phyloP scores from a whole-genome alignment of 2,888 invertebrate species.

The Ferrisia virgata region DNA sequence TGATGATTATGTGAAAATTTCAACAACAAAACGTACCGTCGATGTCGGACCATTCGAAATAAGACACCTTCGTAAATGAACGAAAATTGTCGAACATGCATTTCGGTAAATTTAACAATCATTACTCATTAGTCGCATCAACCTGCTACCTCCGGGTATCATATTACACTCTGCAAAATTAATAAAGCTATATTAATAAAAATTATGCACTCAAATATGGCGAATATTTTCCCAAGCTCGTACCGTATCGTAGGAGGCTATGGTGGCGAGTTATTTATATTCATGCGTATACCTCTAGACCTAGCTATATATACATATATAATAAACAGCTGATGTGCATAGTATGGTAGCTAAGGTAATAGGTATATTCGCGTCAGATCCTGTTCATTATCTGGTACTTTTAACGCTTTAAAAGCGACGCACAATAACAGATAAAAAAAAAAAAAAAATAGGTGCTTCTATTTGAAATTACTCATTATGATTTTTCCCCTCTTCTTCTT shows the following conservation, averaged over 20 bases:
- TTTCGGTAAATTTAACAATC: background rate
- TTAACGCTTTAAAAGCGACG: background rate
- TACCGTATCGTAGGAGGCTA: too few relatives aligned
- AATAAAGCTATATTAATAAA: background rate
- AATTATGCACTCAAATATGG: background rate
- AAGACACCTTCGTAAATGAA: background rate
- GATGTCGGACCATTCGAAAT: background rate
- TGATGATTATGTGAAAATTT: background rate
- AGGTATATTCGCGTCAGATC: background rate
- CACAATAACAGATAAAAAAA: background rate
- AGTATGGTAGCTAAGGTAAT: too few relatives aligned
- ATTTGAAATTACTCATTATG: constrained; percentile 23
- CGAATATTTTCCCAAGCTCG: constrained; percentile 20
- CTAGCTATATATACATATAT: constrained; percentile 5
- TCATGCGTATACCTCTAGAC: too few relatives aligned
- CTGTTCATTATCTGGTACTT: background rate
- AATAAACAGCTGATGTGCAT: constrained; percentile 24
- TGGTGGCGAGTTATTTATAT: too few relatives aligned
- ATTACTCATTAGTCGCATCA: too few relatives aligned
- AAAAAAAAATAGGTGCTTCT: background rate
- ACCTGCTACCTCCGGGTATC: background rate
- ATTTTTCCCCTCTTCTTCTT: background rate
- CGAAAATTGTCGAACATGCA: background rate
- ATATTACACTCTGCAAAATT: background rate
- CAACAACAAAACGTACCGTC: background rate